Evolutionary conservation across 2,113 vertebrate species (phyloP).

Genomic region (Pelmatolapia mariae): DNA sequence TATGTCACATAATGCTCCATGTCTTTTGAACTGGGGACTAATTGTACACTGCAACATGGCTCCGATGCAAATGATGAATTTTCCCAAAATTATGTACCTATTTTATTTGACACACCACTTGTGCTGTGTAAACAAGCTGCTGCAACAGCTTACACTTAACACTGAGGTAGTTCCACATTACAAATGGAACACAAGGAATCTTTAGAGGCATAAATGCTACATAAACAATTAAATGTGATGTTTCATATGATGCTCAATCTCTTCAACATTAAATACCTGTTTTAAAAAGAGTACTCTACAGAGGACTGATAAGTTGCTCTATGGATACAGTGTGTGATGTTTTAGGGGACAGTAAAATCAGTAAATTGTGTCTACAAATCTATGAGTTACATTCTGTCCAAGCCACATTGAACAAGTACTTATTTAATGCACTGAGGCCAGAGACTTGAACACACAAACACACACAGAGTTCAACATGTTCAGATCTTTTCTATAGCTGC

Average conservation of each 20-base stretch:
- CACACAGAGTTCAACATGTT: too few relatives aligned
- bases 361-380: too few relatives aligned
- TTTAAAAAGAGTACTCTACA: too few relatives aligned
- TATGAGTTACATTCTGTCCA: too few relatives aligned
- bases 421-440: too few relatives aligned
- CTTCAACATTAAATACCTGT: too few relatives aligned
- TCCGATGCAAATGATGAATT: not conserved
- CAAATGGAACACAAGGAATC: not conserved
- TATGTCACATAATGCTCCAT: not conserved
- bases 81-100: not conserved
- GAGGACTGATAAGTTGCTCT: too few relatives aligned
- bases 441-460: too few relatives aligned
- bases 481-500: too few relatives aligned
- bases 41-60: not conserved
- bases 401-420: too few relatives aligned
- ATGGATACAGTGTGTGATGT: too few relatives aligned
- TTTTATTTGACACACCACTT: not conserved
- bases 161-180: not conserved
- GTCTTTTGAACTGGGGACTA: not conserved
- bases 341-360: too few relatives aligned
- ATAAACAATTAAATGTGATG: not conserved
- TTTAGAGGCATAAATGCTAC: not conserved
- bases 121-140: not conserved
- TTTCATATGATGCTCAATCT: not conserved
- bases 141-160: not conserved